phyloP scores from a whole-genome alignment of 2,888 invertebrate species.

The Lithophane socia region DNA sequence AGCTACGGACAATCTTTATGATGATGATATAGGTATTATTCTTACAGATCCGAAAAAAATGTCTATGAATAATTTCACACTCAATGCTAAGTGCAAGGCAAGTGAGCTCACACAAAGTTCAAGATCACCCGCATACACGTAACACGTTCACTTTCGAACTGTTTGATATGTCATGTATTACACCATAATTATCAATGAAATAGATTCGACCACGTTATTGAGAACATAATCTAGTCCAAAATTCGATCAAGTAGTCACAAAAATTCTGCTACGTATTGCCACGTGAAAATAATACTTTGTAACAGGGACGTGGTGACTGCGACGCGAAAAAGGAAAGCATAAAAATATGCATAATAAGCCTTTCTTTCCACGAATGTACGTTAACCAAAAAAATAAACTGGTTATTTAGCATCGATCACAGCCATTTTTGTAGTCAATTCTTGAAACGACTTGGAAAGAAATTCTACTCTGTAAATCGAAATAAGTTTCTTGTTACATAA shows the following conservation, averaged over 20 bases:
- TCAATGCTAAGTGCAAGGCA: slow-evolving; percentile 42
- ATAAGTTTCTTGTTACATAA: background rate
- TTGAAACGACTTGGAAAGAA: background rate
- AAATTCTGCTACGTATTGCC: background rate
- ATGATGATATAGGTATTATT: too few species aligned
- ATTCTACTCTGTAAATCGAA: background rate
- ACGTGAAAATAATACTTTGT: background rate
- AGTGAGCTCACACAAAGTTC: slow-evolving; percentile 42
- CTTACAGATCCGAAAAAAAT: background rate
- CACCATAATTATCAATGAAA: slow-evolving; percentile 4
- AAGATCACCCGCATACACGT: slow-evolving; percentile 28
- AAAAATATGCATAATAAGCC: background rate
- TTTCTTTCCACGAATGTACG: background rate
- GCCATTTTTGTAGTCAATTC: background rate
- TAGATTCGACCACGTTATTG: background rate
- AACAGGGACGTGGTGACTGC: background rate
- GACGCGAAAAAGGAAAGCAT: background rate
- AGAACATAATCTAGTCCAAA: background rate
- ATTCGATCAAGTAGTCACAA: background rate
- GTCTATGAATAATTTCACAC: background rate
- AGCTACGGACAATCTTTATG: too few species aligned
- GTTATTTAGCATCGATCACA: background rate
- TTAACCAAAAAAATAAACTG: background rate
- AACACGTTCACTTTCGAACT: slow-evolving; percentile 3
- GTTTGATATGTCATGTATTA: background rate